Evolutionary conservation across 2,797 vertebrate genomes (phyloP).

Genomic region (Molossus alvarezi): DNA sequence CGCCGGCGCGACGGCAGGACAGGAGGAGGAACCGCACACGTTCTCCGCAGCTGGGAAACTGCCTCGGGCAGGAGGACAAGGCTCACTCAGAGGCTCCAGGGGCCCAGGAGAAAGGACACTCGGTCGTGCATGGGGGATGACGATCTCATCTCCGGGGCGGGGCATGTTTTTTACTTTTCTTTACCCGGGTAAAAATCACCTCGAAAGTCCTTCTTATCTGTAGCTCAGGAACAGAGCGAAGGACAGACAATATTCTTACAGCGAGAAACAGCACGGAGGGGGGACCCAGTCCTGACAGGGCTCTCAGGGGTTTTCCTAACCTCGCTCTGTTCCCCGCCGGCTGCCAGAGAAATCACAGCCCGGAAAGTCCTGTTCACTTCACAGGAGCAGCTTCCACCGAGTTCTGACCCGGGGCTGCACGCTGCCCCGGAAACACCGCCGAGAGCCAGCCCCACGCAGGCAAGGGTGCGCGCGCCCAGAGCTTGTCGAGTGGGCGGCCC

Average conservation of each 20-base stretch:
- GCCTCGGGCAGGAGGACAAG: neutral
- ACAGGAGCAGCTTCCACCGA: neutral
- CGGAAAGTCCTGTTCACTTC: neutral
- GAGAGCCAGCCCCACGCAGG: no score
- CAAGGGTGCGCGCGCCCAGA: neutral
- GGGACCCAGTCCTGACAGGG: neutral
- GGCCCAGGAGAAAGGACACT: neutral
- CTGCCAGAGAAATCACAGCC: constrained; percentile 3
- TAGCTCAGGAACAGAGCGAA: constrained; percentile 9
- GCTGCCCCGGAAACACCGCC: neutral
- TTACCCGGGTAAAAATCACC: constrained; percentile 9
- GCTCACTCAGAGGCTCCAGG: neutral
- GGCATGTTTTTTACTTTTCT: neutral
- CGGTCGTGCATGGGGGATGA: neutral
- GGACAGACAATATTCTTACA: constrained; percentile 8
- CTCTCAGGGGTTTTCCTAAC: neutral
- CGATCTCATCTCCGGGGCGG: neutral
- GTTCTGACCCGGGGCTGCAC: neutral
- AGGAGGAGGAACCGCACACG: neutral
- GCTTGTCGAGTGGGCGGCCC: neutral
- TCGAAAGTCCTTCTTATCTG: constrained; percentile 5
- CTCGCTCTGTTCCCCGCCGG: neutral
- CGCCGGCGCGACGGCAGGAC: neutral
- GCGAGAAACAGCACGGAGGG: neutral
- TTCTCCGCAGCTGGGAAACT: fast-evolving